These are phyloP conservation scores for Pteruthius melanotis DNA, from an alignment of 2,113 vertebrate species.

Conservation along the genomic window DNA sequence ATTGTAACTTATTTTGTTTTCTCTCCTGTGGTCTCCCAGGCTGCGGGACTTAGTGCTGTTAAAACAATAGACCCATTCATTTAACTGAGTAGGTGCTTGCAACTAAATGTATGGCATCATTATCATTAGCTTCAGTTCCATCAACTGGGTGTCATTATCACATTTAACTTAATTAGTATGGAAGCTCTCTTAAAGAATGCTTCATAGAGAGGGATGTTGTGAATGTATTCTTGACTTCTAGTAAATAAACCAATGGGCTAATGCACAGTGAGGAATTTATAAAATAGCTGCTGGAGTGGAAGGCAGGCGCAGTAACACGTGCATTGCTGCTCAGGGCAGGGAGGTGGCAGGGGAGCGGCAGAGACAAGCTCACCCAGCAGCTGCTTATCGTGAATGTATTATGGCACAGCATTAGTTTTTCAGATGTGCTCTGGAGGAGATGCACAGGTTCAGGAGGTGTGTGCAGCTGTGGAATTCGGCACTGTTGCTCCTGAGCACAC, in stretches of 20 bases:
- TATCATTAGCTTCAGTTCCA: constrained; percentile 57
- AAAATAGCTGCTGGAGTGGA: neutral
- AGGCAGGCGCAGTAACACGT: neutral
- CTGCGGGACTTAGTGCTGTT: neutral
- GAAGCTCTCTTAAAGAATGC: constrained; percentile 41
- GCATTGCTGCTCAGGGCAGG: neutral
- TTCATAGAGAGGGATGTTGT: constrained; percentile 29
- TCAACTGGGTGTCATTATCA: constrained; percentile 48
- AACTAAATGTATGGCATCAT: constrained; percentile 48
- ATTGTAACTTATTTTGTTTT: constrained; percentile 1
- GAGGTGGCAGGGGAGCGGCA: neutral
- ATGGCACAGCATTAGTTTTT: neutral
- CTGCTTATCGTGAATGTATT: neutral
- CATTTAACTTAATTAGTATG: constrained; percentile 68
- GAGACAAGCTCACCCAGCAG: neutral
- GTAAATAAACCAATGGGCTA: constrained; percentile 51
- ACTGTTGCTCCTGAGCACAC: neutral
- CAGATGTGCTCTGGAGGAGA: neutral
- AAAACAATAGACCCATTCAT: constrained; percentile 38
- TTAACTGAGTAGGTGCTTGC: constrained; percentile 44
- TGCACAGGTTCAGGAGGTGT: neutral
- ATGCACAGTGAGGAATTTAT: constrained; percentile 23
- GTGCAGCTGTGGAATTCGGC: neutral
- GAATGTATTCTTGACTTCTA: constrained; percentile 45
- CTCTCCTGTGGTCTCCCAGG: neutral